Percentiles rank a stretch among this genome's conserved stretches.
Conservation (phyloP, 2,797 vertebrate genomes). For the Aphelocoma californica region DNA sequence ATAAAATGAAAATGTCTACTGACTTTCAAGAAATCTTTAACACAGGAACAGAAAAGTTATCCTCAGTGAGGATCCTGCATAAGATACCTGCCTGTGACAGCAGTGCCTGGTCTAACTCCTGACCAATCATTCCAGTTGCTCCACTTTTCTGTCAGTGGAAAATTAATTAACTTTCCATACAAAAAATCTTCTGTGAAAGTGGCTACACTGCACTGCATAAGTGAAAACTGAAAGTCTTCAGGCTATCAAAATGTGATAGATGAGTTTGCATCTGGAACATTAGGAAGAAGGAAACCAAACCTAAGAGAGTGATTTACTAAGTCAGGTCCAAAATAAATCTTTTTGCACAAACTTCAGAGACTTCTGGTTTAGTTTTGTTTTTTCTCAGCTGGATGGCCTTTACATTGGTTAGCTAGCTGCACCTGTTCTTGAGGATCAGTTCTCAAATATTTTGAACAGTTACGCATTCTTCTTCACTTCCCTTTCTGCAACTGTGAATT, state of each 20-base stretch:
- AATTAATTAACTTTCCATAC: background rate
- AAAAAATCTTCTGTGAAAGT: background rate
- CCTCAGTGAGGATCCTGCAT: background rate
- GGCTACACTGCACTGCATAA: background rate
- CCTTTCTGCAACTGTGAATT: background rate
- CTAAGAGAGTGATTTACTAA: background rate
- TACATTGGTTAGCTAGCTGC: background rate
- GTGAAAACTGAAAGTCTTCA: background rate
- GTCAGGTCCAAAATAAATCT: background rate
- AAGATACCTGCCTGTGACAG: background rate
- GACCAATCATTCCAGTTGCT: background rate
- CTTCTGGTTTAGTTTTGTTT: background rate
- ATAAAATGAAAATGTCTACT: background rate
- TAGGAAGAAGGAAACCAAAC: background rate
- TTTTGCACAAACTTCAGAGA: background rate
- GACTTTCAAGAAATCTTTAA: background rate
- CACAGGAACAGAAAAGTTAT: background rate
- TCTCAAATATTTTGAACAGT: background rate
- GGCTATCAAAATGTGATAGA: background rate
- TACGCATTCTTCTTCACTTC: background rate
- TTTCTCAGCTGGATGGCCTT: background rate
- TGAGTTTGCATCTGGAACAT: background rate
- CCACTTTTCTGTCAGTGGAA: background rate
- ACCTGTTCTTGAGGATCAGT: background rate
- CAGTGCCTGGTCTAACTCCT: accelerated